Evolutionary conservation across 2,797 vertebrate species (phyloP).

Genomic region (Acanthornis magna): DNA sequence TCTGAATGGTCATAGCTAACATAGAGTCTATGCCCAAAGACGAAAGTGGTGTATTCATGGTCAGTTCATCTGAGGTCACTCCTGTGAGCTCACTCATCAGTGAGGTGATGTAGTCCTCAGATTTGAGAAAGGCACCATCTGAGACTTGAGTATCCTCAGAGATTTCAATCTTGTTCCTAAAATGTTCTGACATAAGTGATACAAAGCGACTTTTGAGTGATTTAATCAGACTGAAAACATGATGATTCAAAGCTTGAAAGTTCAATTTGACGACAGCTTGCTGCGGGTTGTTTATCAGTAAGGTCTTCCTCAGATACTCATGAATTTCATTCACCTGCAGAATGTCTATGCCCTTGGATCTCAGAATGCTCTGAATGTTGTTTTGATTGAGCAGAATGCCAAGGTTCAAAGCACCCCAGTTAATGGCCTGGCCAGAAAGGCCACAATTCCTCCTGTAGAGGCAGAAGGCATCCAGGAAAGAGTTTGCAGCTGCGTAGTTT

Average conservation of each 20-base stretch:
- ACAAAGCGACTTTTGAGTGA: constrained; percentile 71
- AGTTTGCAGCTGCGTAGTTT: constrained; percentile 88
- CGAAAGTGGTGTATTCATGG: constrained; percentile 69
- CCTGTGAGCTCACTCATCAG: constrained; percentile 71
- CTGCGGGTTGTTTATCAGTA: constrained; percentile 79
- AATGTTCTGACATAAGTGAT: constrained; percentile 62
- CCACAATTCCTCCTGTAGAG: constrained; percentile 82
- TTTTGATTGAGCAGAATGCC: constrained; percentile 81
- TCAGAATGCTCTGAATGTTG: constrained; percentile 77
- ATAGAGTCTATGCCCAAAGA: constrained; percentile 86
- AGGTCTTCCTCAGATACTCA: constrained; percentile 78
- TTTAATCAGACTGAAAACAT: constrained; percentile 69
- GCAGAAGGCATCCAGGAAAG: constrained; percentile 86
- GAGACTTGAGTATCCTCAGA: background rate
- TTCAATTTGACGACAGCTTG: constrained; percentile 82
- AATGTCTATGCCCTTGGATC: constrained; percentile 80
- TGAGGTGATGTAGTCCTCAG: constrained; percentile 73
- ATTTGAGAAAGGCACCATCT: constrained; percentile 14
- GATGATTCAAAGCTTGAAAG: constrained; percentile 69
- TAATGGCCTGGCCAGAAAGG: constrained; percentile 84
- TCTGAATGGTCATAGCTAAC: constrained; percentile 87
- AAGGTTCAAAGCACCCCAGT: constrained; percentile 86
- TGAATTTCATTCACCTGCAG: constrained; percentile 79
- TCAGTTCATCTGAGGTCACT: constrained; percentile 70
- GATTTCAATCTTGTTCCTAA: constrained; percentile 23